Conservation (phyloP, 2,797 vertebrate genomes). For the Dipus sagitta region DNA sequence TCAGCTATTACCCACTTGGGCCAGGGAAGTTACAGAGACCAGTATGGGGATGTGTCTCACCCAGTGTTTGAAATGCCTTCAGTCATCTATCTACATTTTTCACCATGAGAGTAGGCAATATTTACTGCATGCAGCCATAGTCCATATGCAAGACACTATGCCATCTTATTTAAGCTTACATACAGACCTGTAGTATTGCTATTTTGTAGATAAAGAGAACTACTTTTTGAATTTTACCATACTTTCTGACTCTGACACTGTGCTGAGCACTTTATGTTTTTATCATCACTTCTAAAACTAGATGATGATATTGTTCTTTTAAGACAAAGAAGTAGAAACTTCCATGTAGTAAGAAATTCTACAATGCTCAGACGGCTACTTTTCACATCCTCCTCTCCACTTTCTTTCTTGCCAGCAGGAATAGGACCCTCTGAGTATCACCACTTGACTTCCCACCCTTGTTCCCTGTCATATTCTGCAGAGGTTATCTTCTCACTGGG, state of each 20-base stretch:
- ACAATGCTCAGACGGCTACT: not conserved
- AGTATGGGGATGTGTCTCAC: not conserved
- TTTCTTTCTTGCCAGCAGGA: not conserved
- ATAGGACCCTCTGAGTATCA: not conserved
- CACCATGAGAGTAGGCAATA: not conserved
- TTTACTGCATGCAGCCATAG: not conserved
- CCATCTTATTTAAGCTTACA: conserved; percentile 16
- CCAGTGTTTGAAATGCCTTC: not conserved
- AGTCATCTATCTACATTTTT: not conserved
- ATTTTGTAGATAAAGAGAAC: not conserved
- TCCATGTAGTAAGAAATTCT: not conserved
- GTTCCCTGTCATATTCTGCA: not conserved
- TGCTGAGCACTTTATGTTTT: not conserved
- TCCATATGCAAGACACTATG: not conserved
- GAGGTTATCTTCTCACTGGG: not conserved
- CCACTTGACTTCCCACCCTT: not conserved
- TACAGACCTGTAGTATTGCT: not conserved
- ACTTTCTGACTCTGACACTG: not conserved
- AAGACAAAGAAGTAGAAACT: not conserved
- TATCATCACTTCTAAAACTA: not conserved
- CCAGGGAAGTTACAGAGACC: not conserved
- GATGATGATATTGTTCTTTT: not conserved
- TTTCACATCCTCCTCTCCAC: not conserved
- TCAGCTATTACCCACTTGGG: not conserved
- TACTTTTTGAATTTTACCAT: not conserved